Evolutionary conservation across 2,113 vertebrate species (phyloP).

Genomic region (Notothenia rossii): DNA sequence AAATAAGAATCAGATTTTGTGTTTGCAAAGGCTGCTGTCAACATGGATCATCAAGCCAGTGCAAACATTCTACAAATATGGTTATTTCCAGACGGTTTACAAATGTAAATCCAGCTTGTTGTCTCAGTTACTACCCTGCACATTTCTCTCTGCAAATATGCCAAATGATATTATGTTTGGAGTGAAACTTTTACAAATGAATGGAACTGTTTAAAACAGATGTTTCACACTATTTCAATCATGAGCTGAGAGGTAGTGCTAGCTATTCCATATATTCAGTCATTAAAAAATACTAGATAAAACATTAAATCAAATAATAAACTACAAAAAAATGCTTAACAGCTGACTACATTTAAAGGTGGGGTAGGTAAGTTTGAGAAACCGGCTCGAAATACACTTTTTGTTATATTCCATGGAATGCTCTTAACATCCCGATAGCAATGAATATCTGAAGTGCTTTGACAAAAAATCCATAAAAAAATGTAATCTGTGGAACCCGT

Average conservation of each 20-base stretch:
- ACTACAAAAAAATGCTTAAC: too few species aligned
- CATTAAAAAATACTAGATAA: background rate
- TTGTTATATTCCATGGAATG: too few species aligned
- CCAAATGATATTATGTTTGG: conserved; percentile 15
- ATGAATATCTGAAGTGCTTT: too few species aligned
- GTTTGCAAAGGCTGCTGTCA: conserved; percentile 26
- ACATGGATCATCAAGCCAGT: conserved; percentile 22
- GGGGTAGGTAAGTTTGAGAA: too few species aligned
- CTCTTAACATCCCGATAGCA: too few species aligned
- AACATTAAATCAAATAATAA: background rate
- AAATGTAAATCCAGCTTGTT: background rate
- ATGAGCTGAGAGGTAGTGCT: background rate
- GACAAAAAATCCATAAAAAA: too few species aligned
- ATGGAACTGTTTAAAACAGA: background rate
- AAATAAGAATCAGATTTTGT: conserved; percentile 12
- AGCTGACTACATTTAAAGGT: background rate
- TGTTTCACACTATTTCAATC: background rate
- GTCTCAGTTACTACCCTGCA: background rate
- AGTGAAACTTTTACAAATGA: background rate
- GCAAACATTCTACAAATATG: background rate
- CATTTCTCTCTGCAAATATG: background rate
- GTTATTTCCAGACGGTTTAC: too few species aligned
- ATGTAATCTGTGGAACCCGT: too few species aligned
- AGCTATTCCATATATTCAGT: background rate
- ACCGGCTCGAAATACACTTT: too few species aligned